Evolutionary conservation across 2,113 vertebrate species (phyloP).

Genomic region (human): GRCh38 chr4:170087001-170087500

Average conservation of each 20-base stretch:
- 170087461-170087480: background rate
- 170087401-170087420: background rate
- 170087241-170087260: constrained; percentile 89
- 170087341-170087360: constrained; percentile 20
- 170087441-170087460: background rate
- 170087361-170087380: constrained; percentile 12
- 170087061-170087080: background rate
- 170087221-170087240: constrained; percentile 94
- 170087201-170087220: constrained; percentile 91
- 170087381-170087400: background rate
- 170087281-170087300: background rate
- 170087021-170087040: background rate
- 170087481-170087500: background rate
- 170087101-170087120: constrained; percentile 88
- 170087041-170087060: background rate
- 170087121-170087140: constrained; percentile 94
- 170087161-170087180: constrained; percentile 86
- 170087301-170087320: background rate
- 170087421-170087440: background rate
- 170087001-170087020: background rate
- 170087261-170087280: constrained; percentile 33
- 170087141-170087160: constrained; percentile 96
- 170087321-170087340: background rate
- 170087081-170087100: background rate
- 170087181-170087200: constrained; percentile 88